These are phyloP conservation scores for Sander lucioperca DNA, from an alignment of 2,113 vertebrate genomes.

Conservation along the genomic window DNA sequence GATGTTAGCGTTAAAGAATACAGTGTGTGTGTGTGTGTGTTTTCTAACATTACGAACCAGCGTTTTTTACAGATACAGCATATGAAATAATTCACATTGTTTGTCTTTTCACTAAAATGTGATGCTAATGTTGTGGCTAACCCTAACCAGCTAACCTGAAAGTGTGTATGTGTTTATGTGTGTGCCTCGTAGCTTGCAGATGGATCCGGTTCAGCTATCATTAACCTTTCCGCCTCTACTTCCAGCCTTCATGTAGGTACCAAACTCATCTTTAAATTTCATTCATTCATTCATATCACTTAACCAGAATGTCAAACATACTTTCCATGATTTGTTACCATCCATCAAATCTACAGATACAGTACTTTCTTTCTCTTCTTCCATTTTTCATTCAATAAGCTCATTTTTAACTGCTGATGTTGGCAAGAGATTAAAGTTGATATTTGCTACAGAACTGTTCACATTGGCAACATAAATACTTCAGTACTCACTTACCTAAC, in stretches of 20 bases:
- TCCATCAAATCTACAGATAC: neutral
- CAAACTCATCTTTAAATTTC: constrained; percentile 49
- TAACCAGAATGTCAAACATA: neutral
- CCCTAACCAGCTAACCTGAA: constrained; percentile 57
- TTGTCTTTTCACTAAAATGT: neutral
- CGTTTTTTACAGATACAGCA: neutral
- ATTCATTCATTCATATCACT: constrained; percentile 18
- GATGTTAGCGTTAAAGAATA: neutral
- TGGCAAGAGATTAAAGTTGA: neutral
- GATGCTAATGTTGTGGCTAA: constrained; percentile 30
- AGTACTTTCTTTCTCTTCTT: neutral
- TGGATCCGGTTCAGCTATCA: constrained; percentile 88
- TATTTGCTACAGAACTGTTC: constrained; percentile 38
- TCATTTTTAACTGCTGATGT: neutral
- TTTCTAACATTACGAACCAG: neutral
- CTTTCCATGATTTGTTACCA: neutral
- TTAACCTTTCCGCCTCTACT: constrained; percentile 89
- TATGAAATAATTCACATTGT: neutral
- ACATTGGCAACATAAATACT: constrained; percentile 49
- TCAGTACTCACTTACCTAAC: neutral
- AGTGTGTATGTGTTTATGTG: constrained; percentile 25
- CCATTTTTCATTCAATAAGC: neutral
- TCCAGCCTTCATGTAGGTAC: constrained; percentile 94
- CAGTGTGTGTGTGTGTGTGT: constrained; percentile 13
- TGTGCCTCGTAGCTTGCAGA: constrained; percentile 80